Evolutionary conservation across 2,113 vertebrate genomes (phyloP).

Genomic region (Connochaetes taurinus): DNA sequence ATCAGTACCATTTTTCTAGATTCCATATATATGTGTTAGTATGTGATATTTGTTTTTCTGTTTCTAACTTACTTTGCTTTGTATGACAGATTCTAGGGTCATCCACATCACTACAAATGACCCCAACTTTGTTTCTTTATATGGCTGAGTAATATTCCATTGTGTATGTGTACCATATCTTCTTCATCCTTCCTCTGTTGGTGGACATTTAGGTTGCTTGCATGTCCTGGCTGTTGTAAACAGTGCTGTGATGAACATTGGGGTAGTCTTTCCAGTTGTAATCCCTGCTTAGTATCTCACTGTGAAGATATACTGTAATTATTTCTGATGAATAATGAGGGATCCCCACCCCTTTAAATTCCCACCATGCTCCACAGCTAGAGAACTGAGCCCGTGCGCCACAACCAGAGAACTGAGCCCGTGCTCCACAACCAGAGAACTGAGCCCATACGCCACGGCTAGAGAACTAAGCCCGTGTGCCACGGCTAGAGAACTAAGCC

Average conservation of each 20-base stretch:
- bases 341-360: neutral
- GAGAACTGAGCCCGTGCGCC: fast-evolving
- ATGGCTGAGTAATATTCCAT: neutral
- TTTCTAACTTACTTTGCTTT: neutral
- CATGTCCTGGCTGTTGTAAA: neutral
- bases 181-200: neutral
- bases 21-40: neutral
- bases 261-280: neutral
- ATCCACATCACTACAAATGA: neutral
- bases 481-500: fast-evolving
- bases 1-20: neutral
- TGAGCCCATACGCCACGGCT: fast-evolving
- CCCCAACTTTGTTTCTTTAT: neutral
- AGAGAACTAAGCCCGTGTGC: fast-evolving
- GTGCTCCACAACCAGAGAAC: fast-evolving
- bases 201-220: neutral
- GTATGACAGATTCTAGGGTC: neutral
- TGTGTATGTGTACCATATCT: neutral
- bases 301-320: neutral
- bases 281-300: conserved; percentile 6
- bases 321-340: neutral
- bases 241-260: neutral
- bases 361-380: neutral
- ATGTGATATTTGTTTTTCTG: neutral
- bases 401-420: too few species aligned